Evolutionary conservation across 2,113 vertebrate genomes (phyloP).

Genomic region (Rhodinocichla rosea): DNA sequence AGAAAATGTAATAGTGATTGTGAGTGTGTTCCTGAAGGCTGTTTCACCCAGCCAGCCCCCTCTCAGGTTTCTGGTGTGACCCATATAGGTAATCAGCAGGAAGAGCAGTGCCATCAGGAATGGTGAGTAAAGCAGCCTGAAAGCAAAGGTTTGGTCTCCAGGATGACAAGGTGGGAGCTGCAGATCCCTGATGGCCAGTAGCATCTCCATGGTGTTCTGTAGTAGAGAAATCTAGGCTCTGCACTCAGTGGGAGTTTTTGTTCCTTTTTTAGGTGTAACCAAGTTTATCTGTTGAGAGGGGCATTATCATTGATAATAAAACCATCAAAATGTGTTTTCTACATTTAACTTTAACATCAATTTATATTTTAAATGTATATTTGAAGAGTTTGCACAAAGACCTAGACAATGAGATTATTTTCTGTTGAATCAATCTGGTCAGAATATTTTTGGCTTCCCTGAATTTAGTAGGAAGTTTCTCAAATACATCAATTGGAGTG

Average conservation of each 20-base stretch:
- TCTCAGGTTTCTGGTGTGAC: background rate
- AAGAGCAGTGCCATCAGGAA: background rate
- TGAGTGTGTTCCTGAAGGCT: background rate
- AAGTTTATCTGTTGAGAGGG: background rate
- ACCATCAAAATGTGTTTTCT: background rate
- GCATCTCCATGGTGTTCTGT: background rate
- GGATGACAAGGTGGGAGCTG: background rate
- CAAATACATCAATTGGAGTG: background rate
- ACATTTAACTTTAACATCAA: background rate
- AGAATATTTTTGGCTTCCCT: background rate
- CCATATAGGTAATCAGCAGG: background rate
- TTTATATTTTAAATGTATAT: background rate
- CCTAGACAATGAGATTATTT: background rate
- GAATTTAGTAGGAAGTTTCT: background rate
- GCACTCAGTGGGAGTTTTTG: background rate
- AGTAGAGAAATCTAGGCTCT: background rate
- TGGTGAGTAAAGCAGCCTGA: background rate
- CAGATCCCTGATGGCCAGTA: background rate
- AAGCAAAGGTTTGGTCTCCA: background rate
- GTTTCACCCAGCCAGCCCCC: background rate
- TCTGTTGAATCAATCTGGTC: background rate
- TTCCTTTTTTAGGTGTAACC: background rate
- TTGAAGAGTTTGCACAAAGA: background rate
- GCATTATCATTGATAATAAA: background rate
- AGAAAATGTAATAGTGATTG: background rate